These are phyloP conservation scores for Odobenus rosmarus DNA, from an alignment of 2,113 vertebrate species.

Conservation along the genomic window DNA sequence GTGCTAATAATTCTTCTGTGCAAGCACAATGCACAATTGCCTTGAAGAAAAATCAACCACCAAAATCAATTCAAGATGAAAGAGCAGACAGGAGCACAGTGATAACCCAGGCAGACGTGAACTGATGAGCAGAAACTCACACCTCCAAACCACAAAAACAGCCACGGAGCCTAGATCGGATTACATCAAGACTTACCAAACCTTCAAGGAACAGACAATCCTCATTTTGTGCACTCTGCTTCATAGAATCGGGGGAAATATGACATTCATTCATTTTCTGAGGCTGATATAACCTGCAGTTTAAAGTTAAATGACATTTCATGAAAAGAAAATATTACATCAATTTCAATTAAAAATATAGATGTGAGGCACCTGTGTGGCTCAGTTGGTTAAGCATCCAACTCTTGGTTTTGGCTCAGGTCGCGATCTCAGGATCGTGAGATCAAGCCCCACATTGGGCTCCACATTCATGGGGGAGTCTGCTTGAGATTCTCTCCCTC, in stretches of 20 bases:
- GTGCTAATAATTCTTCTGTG: not conserved
- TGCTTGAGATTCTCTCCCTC: not conserved
- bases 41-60: not conserved
- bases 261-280: not conserved
- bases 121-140: not conserved
- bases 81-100: not conserved
- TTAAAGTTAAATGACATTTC: not conserved
- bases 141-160: not conserved
- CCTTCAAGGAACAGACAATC: not conserved
- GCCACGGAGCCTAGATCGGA: fast-evolving
- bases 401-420: not conserved
- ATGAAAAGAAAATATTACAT: fast-evolving
- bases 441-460: not conserved
- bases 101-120: not conserved
- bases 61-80: not conserved
- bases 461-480: not conserved
- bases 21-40: not conserved
- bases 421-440: not conserved
- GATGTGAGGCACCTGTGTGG: not conserved
- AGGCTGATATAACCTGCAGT: fast-evolving
- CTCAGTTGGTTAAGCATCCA: not conserved
- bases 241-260: fast-evolving
- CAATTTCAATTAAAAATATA: not conserved
- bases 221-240: fast-evolving
- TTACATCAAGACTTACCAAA: not conserved